phyloP scores from a whole-genome alignment of 1,140 invertebrate species.

The Achatina immaculata region DNA sequence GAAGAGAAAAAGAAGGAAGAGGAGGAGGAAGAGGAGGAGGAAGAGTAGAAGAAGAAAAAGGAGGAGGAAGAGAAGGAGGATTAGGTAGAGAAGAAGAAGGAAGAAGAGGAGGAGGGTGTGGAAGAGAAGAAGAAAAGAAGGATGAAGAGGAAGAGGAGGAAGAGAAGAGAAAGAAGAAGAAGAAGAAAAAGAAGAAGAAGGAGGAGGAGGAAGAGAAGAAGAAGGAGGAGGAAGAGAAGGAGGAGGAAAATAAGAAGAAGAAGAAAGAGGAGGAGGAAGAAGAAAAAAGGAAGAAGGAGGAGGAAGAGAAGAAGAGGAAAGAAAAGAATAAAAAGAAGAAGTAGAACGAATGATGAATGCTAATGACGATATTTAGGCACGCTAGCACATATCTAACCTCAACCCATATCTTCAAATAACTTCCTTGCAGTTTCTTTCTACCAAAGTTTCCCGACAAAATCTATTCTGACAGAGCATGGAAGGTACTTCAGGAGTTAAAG shows the following conservation, averaged over 20 bases:
- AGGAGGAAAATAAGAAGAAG: not conserved
- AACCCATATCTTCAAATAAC: too few species aligned
- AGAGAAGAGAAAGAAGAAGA: not conserved
- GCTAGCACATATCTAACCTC: too few species aligned
- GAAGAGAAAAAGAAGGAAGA: not conserved
- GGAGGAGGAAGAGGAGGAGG: not conserved
- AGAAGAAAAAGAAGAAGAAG: slow-evolving; percentile 2
- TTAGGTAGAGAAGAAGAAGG: not conserved
- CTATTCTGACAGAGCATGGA: too few species aligned
- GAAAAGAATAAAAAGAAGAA: not conserved
- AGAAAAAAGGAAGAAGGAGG: not conserved
- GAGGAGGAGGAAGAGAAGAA: not conserved
- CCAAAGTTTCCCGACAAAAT: too few species aligned
- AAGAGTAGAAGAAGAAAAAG: not conserved
- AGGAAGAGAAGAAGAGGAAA: slow-evolving; percentile 3
- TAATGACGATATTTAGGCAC: not conserved
- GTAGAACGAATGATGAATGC: not conserved
- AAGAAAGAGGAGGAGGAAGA: not conserved
- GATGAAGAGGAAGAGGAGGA: not conserved
- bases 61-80: not conserved
- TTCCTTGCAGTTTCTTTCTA: too few species aligned
- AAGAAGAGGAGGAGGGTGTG: not conserved
- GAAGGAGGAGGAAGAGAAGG: not conserved
- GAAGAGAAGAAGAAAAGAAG: too few species aligned
- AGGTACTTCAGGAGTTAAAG: too few species aligned